Percentiles rank a stretch among this genome's conserved stretches.
phyloP scores from a whole-genome alignment of 2,113 vertebrate genomes.

The Fregata magnificens region DNA sequence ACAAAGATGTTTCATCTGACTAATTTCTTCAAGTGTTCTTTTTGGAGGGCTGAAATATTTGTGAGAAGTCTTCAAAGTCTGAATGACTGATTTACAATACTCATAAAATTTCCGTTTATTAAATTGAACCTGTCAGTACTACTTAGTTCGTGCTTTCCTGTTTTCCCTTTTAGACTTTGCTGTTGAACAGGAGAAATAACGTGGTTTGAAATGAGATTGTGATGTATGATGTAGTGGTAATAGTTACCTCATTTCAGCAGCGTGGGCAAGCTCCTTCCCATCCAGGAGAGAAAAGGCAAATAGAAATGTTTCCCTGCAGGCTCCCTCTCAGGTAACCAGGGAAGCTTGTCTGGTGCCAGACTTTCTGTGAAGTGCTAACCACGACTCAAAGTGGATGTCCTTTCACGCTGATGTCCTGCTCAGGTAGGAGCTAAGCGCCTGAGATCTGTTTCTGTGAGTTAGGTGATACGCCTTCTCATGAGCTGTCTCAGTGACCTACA shows the following conservation, averaged over 20 bases:
- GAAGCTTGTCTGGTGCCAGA: neutral
- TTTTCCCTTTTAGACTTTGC: neutral
- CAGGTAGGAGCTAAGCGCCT: neutral
- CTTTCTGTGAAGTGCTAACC: neutral
- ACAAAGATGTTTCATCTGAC: neutral
- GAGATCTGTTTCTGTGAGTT: neutral
- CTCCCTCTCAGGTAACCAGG: neutral
- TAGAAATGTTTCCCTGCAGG: neutral
- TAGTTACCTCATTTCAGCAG: neutral
- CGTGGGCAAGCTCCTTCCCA: fast-evolving
- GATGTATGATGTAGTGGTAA: neutral
- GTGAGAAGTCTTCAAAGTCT: neutral
- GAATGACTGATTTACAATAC: neutral
- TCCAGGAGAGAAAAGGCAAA: neutral
- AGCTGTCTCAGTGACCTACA: neutral
- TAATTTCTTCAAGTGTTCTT: neutral
- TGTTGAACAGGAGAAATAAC: neutral
- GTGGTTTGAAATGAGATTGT: neutral
- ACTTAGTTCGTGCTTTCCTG: neutral
- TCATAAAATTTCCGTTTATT: neutral
- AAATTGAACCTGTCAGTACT: neutral
- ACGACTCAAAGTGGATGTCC: neutral
- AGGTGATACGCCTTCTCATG: neutral
- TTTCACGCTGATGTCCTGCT: neutral
- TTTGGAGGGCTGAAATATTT: neutral